Base-by-base conservation (phyloP, 2,888 invertebrate species). In the Strigamia transsilvanica region DNA sequence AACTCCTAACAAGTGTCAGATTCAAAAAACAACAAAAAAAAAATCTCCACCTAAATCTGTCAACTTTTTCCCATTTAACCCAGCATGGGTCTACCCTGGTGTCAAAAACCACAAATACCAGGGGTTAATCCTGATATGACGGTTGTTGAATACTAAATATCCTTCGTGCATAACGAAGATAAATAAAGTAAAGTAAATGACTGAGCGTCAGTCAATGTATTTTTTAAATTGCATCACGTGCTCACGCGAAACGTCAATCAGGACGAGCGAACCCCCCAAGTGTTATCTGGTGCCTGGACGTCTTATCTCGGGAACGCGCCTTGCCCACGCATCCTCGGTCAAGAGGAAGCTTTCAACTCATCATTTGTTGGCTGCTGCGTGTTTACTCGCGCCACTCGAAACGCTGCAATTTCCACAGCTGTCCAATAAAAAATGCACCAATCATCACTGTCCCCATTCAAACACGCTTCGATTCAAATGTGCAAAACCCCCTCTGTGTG, bases 361-460 rank as follows among this genome's bases (percentile, higher is more conserved):
- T 61, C 61, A 61, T 61, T 61, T 61, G 61, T 23, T 61, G 21
- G 18, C 6, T 61, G 61, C 61, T 61, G 61, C 61, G 61, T 61
- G 61, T 61, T 61, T 61, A 61, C 61, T 61, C 61, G 13, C 61
- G 61, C 61, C 61, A 61, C 61, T 61, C 61, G 61, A 61, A 18
- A 61, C 61, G 18, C 23, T 38, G 61, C 61, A 61, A 27, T 23
- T 61, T 61, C 61, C 61, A 61, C 61, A 61, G 61, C 61, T 61
- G 61, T 61, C 61, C 61, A 61, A 61, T 61, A 61, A 61, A 61
- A 61, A 61, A 61, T 61, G 61, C 61, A 61, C 61, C 61, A 61
- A 61, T 61, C 61, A 61, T 61, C 61, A 61, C 61, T 61, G 61
- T 61, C 21, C 61, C 61, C 61, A 61, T 61, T 61, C 61, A 61